phyloP scores from a whole-genome alignment of 2,797 vertebrate species.

The Scyliorhinus canicula region DNA sequence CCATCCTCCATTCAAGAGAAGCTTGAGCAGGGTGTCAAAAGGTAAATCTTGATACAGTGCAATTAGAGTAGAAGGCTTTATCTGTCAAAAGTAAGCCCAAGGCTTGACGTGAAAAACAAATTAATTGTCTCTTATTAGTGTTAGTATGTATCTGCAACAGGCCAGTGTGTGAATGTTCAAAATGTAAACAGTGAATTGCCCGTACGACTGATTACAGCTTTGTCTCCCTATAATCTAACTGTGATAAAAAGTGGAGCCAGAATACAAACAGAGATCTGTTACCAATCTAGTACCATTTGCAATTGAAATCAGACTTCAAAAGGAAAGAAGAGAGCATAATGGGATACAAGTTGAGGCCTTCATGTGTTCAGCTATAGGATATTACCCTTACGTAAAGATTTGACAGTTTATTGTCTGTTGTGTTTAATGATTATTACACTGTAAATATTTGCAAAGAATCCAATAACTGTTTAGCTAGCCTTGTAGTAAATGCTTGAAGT shows the following conservation, averaged over 20 bases:
- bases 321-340: neutral
- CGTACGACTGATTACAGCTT: neutral
- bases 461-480: conserved; percentile 24
- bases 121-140: neutral
- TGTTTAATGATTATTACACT: conserved; percentile 24
- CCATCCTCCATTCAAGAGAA: neutral
- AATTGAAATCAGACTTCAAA: conserved; percentile 23
- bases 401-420: conserved; percentile 34
- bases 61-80: neutral
- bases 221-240: conserved; percentile 30
- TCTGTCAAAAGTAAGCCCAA: neutral
- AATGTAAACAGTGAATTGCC: conserved; percentile 16
- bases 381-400: conserved; percentile 28
- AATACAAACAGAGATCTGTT: conserved; percentile 34
- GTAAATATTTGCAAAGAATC: conserved; percentile 36
- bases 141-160: neutral
- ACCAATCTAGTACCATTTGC: conserved; percentile 17
- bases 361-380: conserved; percentile 2
- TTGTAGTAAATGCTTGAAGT: neutral
- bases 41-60: neutral
- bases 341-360: conserved; percentile 16
- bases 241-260: conserved; percentile 38
- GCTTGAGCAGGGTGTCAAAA: neutral
- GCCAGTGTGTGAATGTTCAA: conserved; percentile 18
- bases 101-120: neutral